These are phyloP conservation scores for Xestoiulus laeticollis DNA, from an alignment of 2,888 invertebrate species.

Conservation along the genomic window DNA sequence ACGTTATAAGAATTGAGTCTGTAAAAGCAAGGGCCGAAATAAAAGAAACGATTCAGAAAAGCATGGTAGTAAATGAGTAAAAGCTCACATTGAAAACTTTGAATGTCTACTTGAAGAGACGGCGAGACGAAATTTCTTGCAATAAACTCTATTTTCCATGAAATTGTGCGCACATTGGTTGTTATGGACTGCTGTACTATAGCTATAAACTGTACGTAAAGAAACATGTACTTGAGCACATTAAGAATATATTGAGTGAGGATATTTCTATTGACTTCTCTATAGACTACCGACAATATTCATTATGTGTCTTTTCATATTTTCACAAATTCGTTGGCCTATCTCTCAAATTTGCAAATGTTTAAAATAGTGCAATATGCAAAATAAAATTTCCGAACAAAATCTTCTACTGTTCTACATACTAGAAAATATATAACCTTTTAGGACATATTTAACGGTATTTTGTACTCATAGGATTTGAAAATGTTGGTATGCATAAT, in stretches of 20 bases:
- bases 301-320: too few species aligned
- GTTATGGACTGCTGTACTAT: not conserved
- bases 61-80: not conserved
- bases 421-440: too few species aligned
- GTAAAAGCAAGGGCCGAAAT: not conserved
- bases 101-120: conserved; percentile 4
- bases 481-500: too few species aligned
- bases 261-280: not conserved
- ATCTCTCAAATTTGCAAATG: too few species aligned
- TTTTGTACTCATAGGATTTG: too few species aligned
- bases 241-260: not conserved
- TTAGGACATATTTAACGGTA: too few species aligned
- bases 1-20: not conserved
- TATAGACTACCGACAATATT: not conserved
- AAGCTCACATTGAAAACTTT: conserved; percentile 1
- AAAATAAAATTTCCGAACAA: too few species aligned
- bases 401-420: too few species aligned
- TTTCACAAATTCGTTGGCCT: too few species aligned
- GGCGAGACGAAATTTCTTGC: not conserved
- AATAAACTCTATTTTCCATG: conserved; percentile 8
- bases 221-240: not conserved
- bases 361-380: too few species aligned
- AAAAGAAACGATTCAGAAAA: conserved; percentile 1
- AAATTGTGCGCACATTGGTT: not conserved
- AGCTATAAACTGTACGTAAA: not conserved